Evolutionary conservation across 2,888 invertebrate genomes (phyloP).

Genomic region (Leucania comma): DNA sequence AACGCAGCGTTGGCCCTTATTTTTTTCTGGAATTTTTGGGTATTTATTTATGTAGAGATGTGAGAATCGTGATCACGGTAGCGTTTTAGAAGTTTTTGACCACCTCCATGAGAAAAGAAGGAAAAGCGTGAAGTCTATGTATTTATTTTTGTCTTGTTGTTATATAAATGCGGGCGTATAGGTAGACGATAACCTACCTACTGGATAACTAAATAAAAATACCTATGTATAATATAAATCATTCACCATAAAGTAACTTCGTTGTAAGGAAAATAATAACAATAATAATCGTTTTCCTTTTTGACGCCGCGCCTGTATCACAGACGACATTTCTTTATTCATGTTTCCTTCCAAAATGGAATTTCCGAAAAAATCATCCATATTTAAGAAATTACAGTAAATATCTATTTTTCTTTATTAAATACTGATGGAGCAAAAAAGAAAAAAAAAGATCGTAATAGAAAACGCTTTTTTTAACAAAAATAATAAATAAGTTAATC

Average conservation of each 20-base stretch:
- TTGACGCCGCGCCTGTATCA: neutral
- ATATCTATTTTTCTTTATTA: neutral
- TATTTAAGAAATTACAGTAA: conserved; percentile 7
- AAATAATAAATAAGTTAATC: conserved; percentile 4
- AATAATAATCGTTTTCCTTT: neutral
- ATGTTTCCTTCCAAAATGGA: conserved; percentile 26
- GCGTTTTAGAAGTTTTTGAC: too few species aligned
- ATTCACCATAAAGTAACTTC: neutral
- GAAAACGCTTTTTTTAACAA: neutral
- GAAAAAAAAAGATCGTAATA: neutral
- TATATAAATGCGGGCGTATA: too few species aligned
- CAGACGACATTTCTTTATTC: conserved; percentile 29
- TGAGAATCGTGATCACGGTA: too few species aligned
- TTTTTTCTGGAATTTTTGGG: too few species aligned
- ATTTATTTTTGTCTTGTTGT: too few species aligned
- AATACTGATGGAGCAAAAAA: neutral
- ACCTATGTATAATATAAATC: too few species aligned
- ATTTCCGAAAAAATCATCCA: conserved; percentile 20
- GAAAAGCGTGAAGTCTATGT: too few species aligned
- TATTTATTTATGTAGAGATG: too few species aligned
- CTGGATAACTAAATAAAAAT: neutral
- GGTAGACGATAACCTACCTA: too few species aligned
- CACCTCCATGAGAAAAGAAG: too few species aligned
- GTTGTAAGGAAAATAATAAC: conserved; percentile 5
- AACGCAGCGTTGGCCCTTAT: too few species aligned